Evolutionary conservation across 2,113 vertebrate species (phyloP).

Genomic region (Geococcyx californianus): DNA sequence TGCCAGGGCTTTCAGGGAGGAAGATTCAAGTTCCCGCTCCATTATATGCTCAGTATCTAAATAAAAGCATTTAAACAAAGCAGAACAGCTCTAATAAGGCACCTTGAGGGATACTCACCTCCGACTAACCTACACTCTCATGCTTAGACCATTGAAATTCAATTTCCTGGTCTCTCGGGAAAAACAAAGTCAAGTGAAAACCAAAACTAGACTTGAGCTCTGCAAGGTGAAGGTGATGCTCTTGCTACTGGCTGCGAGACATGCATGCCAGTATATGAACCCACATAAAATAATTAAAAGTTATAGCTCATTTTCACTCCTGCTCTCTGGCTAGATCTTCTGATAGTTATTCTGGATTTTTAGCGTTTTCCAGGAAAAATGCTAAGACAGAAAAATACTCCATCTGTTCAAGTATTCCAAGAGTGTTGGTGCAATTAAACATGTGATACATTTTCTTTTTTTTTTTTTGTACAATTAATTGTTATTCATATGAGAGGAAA

Average conservation of each 20-base stretch:
- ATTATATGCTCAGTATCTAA: background rate
- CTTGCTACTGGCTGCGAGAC: background rate
- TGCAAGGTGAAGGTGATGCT: background rate
- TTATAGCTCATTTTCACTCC: background rate
- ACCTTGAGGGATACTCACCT: background rate
- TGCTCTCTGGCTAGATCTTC: background rate
- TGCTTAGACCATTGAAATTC: background rate
- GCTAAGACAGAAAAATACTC: background rate
- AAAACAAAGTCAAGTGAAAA: background rate
- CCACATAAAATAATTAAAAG: background rate
- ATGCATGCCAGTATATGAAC: background rate
- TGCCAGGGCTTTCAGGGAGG: background rate
- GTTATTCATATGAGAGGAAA: background rate
- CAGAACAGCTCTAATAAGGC: background rate
- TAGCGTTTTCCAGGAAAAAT: background rate
- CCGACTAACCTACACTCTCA: background rate
- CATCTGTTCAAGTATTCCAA: background rate
- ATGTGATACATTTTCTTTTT: background rate
- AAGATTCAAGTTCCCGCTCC: background rate
- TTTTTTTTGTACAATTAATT: background rate
- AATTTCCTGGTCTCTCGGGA: background rate
- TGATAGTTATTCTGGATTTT: background rate
- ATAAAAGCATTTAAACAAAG: background rate
- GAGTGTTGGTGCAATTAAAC: background rate
- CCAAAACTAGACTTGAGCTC: background rate